These are phyloP conservation scores for Coranthus polyacanthus DNA, from an alignment of 2,797 vertebrate genomes.

Conservation along the genomic window DNA sequence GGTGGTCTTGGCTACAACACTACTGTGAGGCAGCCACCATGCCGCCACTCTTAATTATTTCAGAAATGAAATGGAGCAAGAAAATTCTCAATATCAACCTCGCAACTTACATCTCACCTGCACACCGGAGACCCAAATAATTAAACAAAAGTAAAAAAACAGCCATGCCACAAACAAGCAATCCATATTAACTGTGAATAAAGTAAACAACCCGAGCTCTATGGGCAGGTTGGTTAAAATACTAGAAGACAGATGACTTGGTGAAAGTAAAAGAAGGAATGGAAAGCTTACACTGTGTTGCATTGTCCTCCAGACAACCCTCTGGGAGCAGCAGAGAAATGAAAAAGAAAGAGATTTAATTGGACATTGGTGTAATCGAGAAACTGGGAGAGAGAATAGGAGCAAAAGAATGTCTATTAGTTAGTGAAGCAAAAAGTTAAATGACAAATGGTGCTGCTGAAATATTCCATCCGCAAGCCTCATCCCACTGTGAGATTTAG, in stretches of 20 bases:
- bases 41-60: slow-evolving; percentile 7
- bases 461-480: slow-evolving; percentile 57
- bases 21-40: neutral
- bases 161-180: slow-evolving; percentile 48
- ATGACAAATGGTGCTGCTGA: slow-evolving; percentile 71
- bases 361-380: slow-evolving; percentile 77
- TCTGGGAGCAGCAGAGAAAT: slow-evolving; percentile 93
- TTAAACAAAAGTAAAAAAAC: slow-evolving; percentile 40
- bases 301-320: slow-evolving; percentile 99
- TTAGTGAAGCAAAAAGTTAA: slow-evolving; percentile 74
- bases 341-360: slow-evolving; percentile 91
- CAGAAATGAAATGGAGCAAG: slow-evolving; percentile 4
- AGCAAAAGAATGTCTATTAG: slow-evolving; percentile 70
- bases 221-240: slow-evolving; percentile 66
- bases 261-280: slow-evolving; percentile 83
- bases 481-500: slow-evolving; percentile 34
- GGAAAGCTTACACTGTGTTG: slow-evolving; percentile 96
- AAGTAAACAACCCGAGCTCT: slow-evolving; percentile 41
- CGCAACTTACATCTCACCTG: neutral
- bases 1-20: no score
- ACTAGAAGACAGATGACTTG: slow-evolving; percentile 82
- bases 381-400: slow-evolving; percentile 51
- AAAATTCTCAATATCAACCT: slow-evolving; percentile 24
- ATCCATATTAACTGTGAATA: slow-evolving; percentile 60
- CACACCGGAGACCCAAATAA: slow-evolving; percentile 6